Conservation (phyloP, 1,140 invertebrate genomes). For the Vanessa tameamea region DNA sequence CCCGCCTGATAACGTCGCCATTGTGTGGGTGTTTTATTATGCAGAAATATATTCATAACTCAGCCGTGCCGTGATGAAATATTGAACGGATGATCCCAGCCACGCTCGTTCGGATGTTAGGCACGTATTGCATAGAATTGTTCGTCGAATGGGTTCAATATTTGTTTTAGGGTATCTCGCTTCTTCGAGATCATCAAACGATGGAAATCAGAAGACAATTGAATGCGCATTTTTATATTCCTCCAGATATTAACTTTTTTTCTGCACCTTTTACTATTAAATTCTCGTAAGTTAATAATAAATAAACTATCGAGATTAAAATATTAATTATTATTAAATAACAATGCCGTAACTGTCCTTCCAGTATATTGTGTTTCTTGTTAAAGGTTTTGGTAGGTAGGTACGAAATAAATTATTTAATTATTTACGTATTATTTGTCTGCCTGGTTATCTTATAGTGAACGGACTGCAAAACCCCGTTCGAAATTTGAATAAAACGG, state of each 20-base stretch:
- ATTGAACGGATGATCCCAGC: conserved; percentile 29
- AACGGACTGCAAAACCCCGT: too few species aligned
- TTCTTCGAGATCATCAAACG: conserved; percentile 6
- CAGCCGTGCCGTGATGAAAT: conserved; percentile 29
- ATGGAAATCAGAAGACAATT: not conserved
- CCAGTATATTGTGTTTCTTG: too few species aligned
- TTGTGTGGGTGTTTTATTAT: conserved; percentile 47
- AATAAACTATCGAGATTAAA: too few species aligned
- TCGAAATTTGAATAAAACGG: too few species aligned
- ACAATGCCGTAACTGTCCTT: too few species aligned
- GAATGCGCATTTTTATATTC: not conserved
- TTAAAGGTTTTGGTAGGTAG: too few species aligned
- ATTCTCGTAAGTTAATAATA: too few species aligned
- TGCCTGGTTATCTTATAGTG: too few species aligned
- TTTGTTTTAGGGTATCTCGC: conserved; percentile 17
- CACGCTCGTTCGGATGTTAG: conserved; percentile 21
- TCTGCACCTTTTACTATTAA: too few species aligned
- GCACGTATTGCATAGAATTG: conserved; percentile 22
- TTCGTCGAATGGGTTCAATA: conserved; percentile 21
- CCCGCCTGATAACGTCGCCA: conserved; percentile 33
- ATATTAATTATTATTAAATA: too few species aligned
- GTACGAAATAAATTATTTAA: too few species aligned
- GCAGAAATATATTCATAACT: conserved; percentile 48
- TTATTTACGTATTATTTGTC: too few species aligned
- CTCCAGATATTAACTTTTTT: not conserved